Percentiles rank a stretch among this genome's conserved stretches.
Evolutionary conservation across 2,113 vertebrate genomes (phyloP).

Genomic region (Aramus guarauna): DNA sequence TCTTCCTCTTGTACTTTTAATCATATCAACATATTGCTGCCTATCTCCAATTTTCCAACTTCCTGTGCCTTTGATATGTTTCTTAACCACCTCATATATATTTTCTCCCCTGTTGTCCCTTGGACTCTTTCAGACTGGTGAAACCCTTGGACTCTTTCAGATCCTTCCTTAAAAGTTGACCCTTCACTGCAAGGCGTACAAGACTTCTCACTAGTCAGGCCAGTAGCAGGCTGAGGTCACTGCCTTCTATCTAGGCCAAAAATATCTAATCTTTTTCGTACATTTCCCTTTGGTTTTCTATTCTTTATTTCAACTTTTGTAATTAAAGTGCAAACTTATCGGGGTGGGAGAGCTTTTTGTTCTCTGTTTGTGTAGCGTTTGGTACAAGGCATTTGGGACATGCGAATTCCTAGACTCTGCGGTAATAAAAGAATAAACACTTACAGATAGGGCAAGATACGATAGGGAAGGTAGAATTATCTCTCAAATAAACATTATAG

Average conservation of each 20-base stretch:
- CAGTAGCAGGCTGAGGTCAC: neutral
- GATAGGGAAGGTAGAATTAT: neutral
- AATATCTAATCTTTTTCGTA: neutral
- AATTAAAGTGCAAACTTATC: neutral
- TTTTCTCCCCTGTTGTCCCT: neutral
- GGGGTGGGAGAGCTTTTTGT: neutral
- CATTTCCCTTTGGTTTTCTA: neutral
- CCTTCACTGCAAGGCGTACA: neutral
- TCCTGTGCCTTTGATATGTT: neutral
- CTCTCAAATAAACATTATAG: neutral
- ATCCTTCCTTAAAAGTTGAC: neutral
- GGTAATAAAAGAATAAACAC: neutral
- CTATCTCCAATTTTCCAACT: neutral
- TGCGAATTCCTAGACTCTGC: neutral
- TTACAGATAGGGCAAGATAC: neutral
- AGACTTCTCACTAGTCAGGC: neutral
- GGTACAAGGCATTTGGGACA: neutral
- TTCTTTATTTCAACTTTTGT: neutral
- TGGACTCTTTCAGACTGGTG: neutral
- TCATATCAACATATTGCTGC: neutral
- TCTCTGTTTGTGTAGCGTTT: neutral
- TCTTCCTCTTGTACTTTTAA: neutral
- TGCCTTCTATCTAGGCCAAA: neutral
- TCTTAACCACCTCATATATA: neutral
- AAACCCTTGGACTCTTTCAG: neutral